Evolutionary conservation across 2,888 invertebrate species (phyloP), one percentile per base, ranked within the genome.

Genomic region (Oscheius onirici): DNA sequence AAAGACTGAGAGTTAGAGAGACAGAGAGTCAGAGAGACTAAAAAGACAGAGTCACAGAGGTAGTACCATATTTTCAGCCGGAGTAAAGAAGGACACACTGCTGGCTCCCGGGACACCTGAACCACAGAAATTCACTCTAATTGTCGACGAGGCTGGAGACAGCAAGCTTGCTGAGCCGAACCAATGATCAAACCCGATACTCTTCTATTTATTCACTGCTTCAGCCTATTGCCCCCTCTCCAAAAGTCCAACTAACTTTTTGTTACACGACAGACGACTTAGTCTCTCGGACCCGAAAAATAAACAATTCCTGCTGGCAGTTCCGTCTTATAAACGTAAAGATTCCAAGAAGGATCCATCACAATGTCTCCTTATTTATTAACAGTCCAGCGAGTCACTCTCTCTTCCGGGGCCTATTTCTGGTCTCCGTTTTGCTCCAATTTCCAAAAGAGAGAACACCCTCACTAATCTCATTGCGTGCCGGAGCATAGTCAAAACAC

Each of bases 141-240:
- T 80, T 24, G 80, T 80, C 2, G 80, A 80, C 57, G 76, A 80
- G 55, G 80, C 80, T n/a, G 80, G 80, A 49, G 78, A 76, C 41
- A 76, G 76, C 71, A 78, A 78, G 44, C 74, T 79, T n/a, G 67
- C 60, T 8, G 65, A 71, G 17, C 57, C 54, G 49, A 58, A 28
- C 28, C 55, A 55, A 13, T 55, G 28, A 24, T 55, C 55, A 26
- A 34, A 34, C n/a, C n/a, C 55, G n/a, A 22, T 52, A 20, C 28
- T n/a, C 55, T 26, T 24, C 55, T 26, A 24, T 55, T 24, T 26
- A 26, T 55, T 24, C 26, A 15, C n/a, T 55, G n/a, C n/a, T n/a
- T n/a, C n/a, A n/a, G n/a, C n/a, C n/a, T n/a, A n/a, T 34, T 34
- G 34, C 34, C 8, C 34, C 13, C 8, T 13, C 13, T 13, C n/a